Evolutionary conservation across 2,797 vertebrate genomes (phyloP), one percentile per base, ranked within the genome.

Genomic region (Gila robusta): DNA sequence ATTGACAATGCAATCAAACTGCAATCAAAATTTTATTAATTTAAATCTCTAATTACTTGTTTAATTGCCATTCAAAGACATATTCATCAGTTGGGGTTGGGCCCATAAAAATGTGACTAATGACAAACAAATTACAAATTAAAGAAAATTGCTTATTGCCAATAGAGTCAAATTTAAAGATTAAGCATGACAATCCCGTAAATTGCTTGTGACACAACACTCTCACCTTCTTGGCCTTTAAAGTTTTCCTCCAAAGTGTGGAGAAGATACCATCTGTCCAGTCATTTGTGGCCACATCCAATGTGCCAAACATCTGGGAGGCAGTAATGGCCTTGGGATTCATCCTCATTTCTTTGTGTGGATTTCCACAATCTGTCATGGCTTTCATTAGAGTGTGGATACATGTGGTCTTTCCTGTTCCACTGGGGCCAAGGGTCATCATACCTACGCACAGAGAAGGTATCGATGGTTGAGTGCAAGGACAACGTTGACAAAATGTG

Each of bases 261-360:
- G 96, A 97, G 91, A 97, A 97, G 89, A 97, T 81, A 39, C 96
- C 96, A 92, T 97, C 96, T 23, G 96, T 97, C 96, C 96, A 97
- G 93, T 97, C 96, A 90, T 97, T 97, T 91, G 96, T 97, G 88
- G 96, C 95, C 87, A 96, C 96, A 87, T 97, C 96, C 90, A 97
- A 94, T 21, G 93, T 95, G 86, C 96, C 96, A 64, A 97, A 97
- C 96, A 97, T 97, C 93, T 97, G 96, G 35, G 96, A 93, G 83
- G 96, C 96, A 26, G 96, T 97, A 91, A 97, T 95, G 83, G 96
- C 95, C 89, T 97, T 97, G 66, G 96, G 96, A 91, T 97, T 97
- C 96, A 97, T 97, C 92, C 96, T 96, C 96, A 97, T 96, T 92
- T 97, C 96, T 78, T 94, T 95, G 93, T 97, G 96, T 69, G 95